Evolutionary conservation across 1,140 invertebrate genomes (phyloP).

Genomic region (Scaptomyza graminum): DNA sequence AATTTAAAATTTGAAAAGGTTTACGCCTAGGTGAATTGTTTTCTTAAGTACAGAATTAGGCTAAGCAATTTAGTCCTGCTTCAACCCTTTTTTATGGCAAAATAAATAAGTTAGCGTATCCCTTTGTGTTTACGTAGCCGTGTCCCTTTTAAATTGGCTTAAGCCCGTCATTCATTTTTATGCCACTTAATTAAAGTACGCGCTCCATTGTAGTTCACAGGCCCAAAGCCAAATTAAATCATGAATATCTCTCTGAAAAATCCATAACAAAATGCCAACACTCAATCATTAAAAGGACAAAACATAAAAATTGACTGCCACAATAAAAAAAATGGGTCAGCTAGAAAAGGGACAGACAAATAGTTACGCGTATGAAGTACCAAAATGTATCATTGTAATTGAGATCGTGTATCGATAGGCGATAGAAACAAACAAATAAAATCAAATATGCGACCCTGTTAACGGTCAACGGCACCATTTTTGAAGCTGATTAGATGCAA

Average conservation of each 20-base stretch:
- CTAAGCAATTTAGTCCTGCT: conserved; percentile 11
- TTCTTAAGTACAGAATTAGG: conserved; percentile 32
- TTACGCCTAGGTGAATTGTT: neutral
- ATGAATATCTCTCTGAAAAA: conserved; percentile 30
- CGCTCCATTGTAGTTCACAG: conserved; percentile 8
- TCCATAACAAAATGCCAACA: conserved; percentile 53
- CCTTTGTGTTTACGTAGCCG: conserved; percentile 16
- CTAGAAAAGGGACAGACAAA: conserved; percentile 4
- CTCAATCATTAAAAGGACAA: conserved; percentile 56
- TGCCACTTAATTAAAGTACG: conserved; percentile 71
- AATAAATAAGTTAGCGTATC: conserved; percentile 5
- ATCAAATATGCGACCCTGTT: conserved; percentile 54
- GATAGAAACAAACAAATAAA: conserved; percentile 51
- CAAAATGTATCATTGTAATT: conserved; percentile 54
- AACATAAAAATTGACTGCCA: conserved; percentile 18
- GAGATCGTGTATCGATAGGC: conserved; percentile 43
- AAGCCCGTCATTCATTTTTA: conserved; percentile 36
- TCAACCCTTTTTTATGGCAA: conserved; percentile 21
- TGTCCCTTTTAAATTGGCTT: neutral
- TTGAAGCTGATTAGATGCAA: conserved; percentile 73
- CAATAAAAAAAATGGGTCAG: conserved; percentile 38
- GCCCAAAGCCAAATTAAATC: conserved; percentile 33
- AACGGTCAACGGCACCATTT: conserved; percentile 40
- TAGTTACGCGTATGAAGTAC: conserved; percentile 27
- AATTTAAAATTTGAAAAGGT: conserved; percentile 1